These are phyloP conservation scores for Alces alces DNA, from an alignment of 2,113 vertebrate genomes.

Conservation along the genomic window DNA sequence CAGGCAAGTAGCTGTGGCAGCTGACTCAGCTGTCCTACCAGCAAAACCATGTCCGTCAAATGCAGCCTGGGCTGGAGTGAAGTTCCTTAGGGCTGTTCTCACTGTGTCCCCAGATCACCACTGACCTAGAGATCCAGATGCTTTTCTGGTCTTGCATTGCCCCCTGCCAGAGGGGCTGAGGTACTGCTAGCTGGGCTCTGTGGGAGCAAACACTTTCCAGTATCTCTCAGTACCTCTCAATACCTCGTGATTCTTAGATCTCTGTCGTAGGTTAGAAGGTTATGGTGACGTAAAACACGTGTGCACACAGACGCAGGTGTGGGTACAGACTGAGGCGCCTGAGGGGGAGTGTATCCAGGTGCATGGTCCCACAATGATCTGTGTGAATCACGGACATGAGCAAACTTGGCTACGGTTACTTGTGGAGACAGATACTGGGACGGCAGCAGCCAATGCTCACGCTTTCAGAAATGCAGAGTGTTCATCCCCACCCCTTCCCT, in stretches of 20 bases:
- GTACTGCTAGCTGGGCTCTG: background rate
- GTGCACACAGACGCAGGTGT: background rate
- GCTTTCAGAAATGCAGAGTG: background rate
- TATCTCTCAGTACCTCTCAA: no score
- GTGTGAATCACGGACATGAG: background rate
- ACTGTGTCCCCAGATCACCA: background rate
- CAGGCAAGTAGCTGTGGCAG: background rate
- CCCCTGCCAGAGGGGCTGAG: background rate
- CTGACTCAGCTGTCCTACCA: background rate
- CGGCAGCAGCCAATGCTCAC: background rate
- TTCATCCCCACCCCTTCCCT: background rate
- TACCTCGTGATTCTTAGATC: background rate
- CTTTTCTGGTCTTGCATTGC: slow-evolving; percentile 17
- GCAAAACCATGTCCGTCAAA: background rate
- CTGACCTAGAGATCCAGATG: background rate
- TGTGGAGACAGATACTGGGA: background rate
- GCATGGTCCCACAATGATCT: background rate
- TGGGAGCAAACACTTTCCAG: background rate
- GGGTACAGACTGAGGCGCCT: background rate
- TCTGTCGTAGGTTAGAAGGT: background rate
- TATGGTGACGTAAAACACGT: background rate
- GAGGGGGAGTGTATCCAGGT: background rate
- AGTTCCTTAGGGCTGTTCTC: background rate
- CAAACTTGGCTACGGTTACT: background rate
- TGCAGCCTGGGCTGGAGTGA: background rate